Conservation (phyloP, 2,113 vertebrate genomes). For the Azemiops feae region DNA sequence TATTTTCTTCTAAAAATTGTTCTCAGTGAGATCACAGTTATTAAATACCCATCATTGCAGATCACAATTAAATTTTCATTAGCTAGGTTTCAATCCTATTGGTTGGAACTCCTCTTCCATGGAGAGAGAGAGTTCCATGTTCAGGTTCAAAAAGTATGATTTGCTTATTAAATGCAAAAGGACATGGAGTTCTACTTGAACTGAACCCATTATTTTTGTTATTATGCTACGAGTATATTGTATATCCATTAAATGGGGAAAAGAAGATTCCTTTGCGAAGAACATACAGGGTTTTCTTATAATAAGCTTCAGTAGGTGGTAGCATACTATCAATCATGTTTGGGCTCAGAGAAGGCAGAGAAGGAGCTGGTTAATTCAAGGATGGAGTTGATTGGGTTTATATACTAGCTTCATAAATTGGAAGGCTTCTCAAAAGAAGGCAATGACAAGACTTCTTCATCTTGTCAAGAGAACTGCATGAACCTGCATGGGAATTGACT, state of each 20-base stretch:
- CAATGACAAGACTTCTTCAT: neutral
- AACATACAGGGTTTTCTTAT: neutral
- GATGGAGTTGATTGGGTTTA: neutral
- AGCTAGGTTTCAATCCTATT: slow-evolving; percentile 53
- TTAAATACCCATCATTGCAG: slow-evolving; percentile 66
- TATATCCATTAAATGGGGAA: neutral
- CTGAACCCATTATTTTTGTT: neutral
- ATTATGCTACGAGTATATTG: neutral
- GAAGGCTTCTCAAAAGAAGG: neutral
- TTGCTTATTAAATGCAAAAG: slow-evolving; percentile 25
- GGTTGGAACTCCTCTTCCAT: slow-evolving; percentile 37
- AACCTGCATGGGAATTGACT: neutral
- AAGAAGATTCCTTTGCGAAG: neutral
- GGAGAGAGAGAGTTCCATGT: slow-evolving; percentile 28
- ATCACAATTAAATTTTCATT: slow-evolving; percentile 72
- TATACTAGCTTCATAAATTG: neutral
- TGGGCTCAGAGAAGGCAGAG: neutral
- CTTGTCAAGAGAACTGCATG: neutral
- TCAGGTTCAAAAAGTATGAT: neutral
- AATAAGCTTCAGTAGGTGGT: neutral
- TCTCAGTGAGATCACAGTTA: slow-evolving; percentile 66
- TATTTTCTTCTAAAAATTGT: slow-evolving; percentile 57
- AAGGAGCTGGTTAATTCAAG: neutral
- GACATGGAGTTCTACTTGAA: slow-evolving; percentile 18
- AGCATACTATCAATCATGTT: neutral